A percentile compares a stretch with the other conserved stretches of the same genome.
phyloP scores from a whole-genome alignment of 2,797 vertebrate genomes.

The Acanthornis magna region DNA sequence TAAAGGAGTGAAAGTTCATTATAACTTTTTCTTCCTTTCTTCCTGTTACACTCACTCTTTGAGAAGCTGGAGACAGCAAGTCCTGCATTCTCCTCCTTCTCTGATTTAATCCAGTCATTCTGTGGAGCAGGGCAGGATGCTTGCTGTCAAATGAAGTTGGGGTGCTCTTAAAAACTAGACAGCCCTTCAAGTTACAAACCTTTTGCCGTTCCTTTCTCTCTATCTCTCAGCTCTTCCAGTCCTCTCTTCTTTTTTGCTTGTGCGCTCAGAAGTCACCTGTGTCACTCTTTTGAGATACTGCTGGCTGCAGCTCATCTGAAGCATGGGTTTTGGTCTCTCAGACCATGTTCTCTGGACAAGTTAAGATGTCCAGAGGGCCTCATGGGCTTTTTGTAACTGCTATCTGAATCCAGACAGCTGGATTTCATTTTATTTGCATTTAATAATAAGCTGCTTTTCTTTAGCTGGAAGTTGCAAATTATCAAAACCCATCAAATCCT shows the following conservation, averaged over 20 bases:
- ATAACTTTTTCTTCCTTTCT: background rate
- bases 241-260: background rate
- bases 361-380: constrained; percentile 70
- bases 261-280: constrained; percentile 12
- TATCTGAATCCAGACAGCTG: constrained; percentile 68
- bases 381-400: constrained; percentile 70
- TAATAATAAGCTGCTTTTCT: constrained; percentile 75
- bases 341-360: constrained; percentile 37
- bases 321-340: constrained; percentile 13
- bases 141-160: background rate
- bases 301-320: constrained; percentile 44
- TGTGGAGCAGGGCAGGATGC: background rate
- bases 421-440: constrained; percentile 71
- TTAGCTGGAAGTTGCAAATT: constrained; percentile 71
- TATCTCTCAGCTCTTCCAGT: background rate
- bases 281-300: constrained; percentile 31
- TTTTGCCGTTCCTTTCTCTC: background rate
- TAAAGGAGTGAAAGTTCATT: background rate
- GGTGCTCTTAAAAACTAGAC: background rate
- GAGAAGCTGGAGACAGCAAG: background rate
- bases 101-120: background rate
- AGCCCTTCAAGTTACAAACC: background rate
- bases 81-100: background rate
- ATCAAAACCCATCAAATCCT: constrained; percentile 72
- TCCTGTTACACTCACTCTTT: background rate